Percentiles rank a stretch among this genome's conserved stretches.
These are phyloP conservation scores for Drosophila neocordata DNA, from an alignment of 1,140 invertebrate genomes.

Conservation along the genomic window DNA sequence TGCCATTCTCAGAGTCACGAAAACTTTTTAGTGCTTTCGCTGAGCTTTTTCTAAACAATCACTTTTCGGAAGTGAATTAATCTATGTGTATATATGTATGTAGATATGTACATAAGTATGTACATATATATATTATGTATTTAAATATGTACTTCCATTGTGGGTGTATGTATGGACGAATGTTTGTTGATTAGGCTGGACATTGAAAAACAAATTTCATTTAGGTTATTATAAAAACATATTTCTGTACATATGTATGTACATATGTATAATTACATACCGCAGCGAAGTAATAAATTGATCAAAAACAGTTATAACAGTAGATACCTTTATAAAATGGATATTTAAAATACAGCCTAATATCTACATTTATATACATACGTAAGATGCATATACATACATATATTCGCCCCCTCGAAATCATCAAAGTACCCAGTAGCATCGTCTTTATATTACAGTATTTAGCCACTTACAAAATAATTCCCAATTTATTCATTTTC, in stretches of 20 bases:
- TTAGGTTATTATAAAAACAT: no score
- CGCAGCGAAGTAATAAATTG: no score
- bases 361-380: background rate
- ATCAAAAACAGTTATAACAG: no score
- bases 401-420: background rate
- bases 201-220: background rate
- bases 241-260: no score
- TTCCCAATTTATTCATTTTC: no score
- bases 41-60: constrained; percentile 3
- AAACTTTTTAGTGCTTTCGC: background rate
- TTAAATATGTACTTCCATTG: no score
- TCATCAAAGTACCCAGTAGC: background rate
- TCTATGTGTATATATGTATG: background rate
- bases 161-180: background rate
- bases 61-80: background rate
- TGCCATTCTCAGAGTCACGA: background rate
- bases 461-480: no score
- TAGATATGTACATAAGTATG: background rate
- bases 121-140: no score
- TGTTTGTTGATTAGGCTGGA: constrained; percentile 1
- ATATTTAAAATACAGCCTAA: background rate
- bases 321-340: no score
- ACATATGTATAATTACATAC: no score
- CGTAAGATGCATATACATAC: background rate
- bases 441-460: background rate